Evolutionary conservation across 2,888 invertebrate species (phyloP), one percentile per base, ranked within the genome.

Genomic region (Balanococcus diminutus): DNA sequence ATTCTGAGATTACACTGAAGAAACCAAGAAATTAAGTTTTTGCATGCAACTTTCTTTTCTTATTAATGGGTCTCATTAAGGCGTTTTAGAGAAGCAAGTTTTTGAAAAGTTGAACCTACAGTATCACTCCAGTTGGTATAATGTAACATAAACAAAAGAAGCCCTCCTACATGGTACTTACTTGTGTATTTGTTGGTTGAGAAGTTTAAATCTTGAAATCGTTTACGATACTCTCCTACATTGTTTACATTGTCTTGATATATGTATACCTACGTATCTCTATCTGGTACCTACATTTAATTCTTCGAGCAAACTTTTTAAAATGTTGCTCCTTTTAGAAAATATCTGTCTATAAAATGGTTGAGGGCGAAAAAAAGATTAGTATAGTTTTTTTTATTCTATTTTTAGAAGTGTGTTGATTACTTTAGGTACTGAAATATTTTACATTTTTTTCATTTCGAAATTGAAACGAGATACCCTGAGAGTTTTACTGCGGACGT

Each of bases 61-160:
- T 56, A 19, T 22, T 8, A 22, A 22, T 56, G 22, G 22, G 56
- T 56, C 22, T 56, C 56, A 22, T 56, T 56, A 56, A 22, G 56
- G 56, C 56, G 56, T 56, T 22, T 19, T 9, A 56, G 22, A 22
- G 22, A 56, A 56, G 56, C 22, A 22, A 22, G 19, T 56, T 3
- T 56, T 56, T 56, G 22, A 56, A 56, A 56, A 56, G 1, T 56
- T 56, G 22, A 22, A 56, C 22, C 56, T 56, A 22, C n/a, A n/a
- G n/a, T 56, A 56, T 56, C 56, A 16, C 42, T 42, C 42, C 14
- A 42, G 42, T 56, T 9, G 22, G 56, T 56, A 56, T 56, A 56
- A 56, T 56, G 56, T 56, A 56, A 56, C 22, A 56, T 56, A 56
- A 56, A 56, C 56, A 56, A 56, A 56, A 56, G 56, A 56, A 56